Percentiles rank a stretch among this genome's conserved stretches.
Evolutionary conservation across 1,140 invertebrate species (phyloP).

Genomic region (Kradibia gibbosae): DNA sequence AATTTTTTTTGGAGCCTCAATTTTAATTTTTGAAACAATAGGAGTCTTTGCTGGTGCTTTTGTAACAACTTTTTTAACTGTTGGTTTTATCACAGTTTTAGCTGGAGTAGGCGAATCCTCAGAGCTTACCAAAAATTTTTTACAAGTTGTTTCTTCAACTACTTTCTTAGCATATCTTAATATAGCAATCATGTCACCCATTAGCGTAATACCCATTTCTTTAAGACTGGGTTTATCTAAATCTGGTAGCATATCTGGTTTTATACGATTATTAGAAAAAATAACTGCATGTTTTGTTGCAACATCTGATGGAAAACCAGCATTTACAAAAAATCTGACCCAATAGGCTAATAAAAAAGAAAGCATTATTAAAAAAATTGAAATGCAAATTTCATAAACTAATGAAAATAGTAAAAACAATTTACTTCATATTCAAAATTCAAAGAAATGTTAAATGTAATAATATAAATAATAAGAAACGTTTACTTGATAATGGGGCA

Average conservation of each 20-base stretch:
- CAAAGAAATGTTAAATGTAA: background rate
- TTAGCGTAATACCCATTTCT: conserved; percentile 83
- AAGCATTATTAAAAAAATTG: background rate
- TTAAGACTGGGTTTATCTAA: conserved; percentile 82
- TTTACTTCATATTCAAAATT: background rate
- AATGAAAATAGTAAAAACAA: background rate
- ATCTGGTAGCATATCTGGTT: conserved; percentile 82
- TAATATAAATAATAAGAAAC: background rate
- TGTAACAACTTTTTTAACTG: conserved; percentile 58
- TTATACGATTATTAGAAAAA: conserved; percentile 84
- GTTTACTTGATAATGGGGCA: conserved; percentile 35
- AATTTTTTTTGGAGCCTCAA: conserved; percentile 46
- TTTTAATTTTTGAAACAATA: conserved; percentile 52
- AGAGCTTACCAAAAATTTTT: conserved; percentile 67
- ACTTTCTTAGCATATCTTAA: conserved; percentile 82
- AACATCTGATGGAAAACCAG: conserved; percentile 79
- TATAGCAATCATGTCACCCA: conserved; percentile 86
- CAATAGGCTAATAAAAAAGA: conserved; percentile 72
- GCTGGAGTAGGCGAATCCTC: conserved; percentile 55
- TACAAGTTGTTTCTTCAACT: conserved; percentile 75
- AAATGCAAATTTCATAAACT: background rate
- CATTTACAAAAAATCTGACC: conserved; percentile 81
- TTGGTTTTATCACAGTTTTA: conserved; percentile 53
- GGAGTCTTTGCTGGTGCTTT: conserved; percentile 43
- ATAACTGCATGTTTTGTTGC: conserved; percentile 82